A percentile compares a stretch with the other conserved stretches of the same genome.
Conservation (phyloP, 2,888 invertebrate species). For the Heliconius charithonia region DNA sequence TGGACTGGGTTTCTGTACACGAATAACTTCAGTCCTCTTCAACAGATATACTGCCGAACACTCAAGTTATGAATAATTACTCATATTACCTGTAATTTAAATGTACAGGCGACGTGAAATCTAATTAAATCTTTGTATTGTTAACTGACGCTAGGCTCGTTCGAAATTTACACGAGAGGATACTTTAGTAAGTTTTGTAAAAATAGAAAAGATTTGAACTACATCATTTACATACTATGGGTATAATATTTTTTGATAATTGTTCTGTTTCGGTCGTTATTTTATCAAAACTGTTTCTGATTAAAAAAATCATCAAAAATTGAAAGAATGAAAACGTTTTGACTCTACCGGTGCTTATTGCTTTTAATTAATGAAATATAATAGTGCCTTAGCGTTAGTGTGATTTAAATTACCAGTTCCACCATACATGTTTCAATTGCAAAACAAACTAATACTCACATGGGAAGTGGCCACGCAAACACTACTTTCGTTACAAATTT, state of each 20-base stretch:
- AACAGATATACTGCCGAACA: conserved; percentile 45
- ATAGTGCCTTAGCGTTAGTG: not conserved
- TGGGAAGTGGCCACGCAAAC: conserved; percentile 47
- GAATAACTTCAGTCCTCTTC: conserved; percentile 53
- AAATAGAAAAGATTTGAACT: too few relatives aligned
- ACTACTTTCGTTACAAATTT: conserved; percentile 52
- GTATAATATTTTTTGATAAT: too few relatives aligned
- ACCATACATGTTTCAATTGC: conserved; percentile 29
- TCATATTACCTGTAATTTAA: conserved; percentile 37
- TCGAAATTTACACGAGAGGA: not conserved
- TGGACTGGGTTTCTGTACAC: conserved; percentile 64
- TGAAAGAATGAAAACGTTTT: not conserved
- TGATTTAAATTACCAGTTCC: not conserved
- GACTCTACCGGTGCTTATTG: not conserved
- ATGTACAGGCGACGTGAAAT: conserved; percentile 22
- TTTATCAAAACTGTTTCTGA: too few relatives aligned
- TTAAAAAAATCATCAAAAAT: too few relatives aligned
- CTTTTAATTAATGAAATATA: not conserved
- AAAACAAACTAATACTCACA: conserved; percentile 39
- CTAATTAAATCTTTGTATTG: conserved; percentile 19
- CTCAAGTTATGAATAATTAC: conserved; percentile 45
- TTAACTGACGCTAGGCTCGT: conserved; percentile 7
- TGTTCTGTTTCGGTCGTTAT: too few relatives aligned
- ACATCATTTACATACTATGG: too few relatives aligned
- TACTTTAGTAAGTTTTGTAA: not conserved